phyloP scores from a whole-genome alignment of 2,888 invertebrate species.

The Anagyrus pseudococci region DNA sequence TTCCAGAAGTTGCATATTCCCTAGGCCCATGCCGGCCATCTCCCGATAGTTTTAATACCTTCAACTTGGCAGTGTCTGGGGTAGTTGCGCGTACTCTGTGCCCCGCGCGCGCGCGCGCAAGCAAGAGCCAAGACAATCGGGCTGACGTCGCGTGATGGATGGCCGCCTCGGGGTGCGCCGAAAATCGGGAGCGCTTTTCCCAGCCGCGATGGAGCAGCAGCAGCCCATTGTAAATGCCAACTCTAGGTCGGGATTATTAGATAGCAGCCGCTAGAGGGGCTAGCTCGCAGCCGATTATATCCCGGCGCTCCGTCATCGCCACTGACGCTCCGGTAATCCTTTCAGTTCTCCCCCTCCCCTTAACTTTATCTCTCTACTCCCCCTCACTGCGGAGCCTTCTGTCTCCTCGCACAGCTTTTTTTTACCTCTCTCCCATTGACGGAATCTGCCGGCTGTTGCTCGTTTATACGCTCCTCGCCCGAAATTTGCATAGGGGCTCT shows the following conservation, averaged over 20 bases:
- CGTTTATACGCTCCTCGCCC: too few relatives aligned
- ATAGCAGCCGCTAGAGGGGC: constrained; percentile 41
- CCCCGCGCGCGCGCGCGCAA: constrained; percentile 44
- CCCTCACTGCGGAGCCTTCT: not conserved
- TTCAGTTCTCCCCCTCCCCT: constrained; percentile 41
- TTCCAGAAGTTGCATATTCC: too few relatives aligned
- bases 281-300: constrained; percentile 49
- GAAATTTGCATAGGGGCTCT: too few relatives aligned
- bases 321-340: constrained; percentile 59
- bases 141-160: constrained; percentile 62
- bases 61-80: too few relatives aligned
- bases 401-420: constrained; percentile 15
- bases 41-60: too few relatives aligned
- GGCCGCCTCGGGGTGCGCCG: constrained; percentile 48
- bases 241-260: constrained; percentile 60
- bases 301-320: constrained; percentile 60
- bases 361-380: not conserved
- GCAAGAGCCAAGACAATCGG: constrained; percentile 56
- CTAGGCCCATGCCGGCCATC: too few relatives aligned
- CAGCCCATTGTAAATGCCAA: constrained; percentile 61
- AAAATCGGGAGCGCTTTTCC: constrained; percentile 54
- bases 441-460: too few relatives aligned
- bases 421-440: constrained; percentile 4
- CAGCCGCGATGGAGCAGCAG: constrained; percentile 57
- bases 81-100: too few relatives aligned